phyloP scores from a whole-genome alignment of 53 echinoderm and acorn worm genomes.

The Echinarachnius parma region DNA sequence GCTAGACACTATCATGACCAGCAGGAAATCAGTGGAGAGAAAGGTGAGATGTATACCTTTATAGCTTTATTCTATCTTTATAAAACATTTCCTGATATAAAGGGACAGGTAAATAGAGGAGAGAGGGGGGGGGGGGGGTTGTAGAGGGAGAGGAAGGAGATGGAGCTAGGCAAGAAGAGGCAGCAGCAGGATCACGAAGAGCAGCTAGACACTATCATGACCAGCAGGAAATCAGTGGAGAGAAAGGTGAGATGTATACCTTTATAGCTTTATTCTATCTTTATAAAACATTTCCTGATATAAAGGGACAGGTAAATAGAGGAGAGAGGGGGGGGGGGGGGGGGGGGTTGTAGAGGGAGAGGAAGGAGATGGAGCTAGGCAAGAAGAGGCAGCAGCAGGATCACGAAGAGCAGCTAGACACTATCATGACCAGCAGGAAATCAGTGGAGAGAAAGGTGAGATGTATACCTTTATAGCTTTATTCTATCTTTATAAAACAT shows the following conservation, averaged over 20 bases:
- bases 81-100: too few relatives aligned
- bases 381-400: constrained; percentile 90
- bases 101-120: too few relatives aligned
- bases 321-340: too few relatives aligned
- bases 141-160: constrained; percentile 85
- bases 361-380: constrained; percentile 86
- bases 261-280: too few relatives aligned
- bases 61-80: too few relatives aligned
- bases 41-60: too few relatives aligned
- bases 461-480: too few relatives aligned
- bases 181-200: constrained; percentile 92
- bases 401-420: constrained; percentile 89
- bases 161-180: constrained; percentile 88
- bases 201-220: constrained; percentile 64
- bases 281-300: too few relatives aligned
- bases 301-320: too few relatives aligned
- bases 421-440: constrained; percentile 62
- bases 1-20: constrained; percentile 60
- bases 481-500: too few relatives aligned
- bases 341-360: too few relatives aligned
- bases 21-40: constrained; percentile 78
- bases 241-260: constrained; percentile 91
- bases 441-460: constrained; percentile 82
- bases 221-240: constrained; percentile 75
- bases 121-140: too few relatives aligned